phyloP scores from a whole-genome alignment of 2,113 vertebrate species.

The Cyphomyrus plagiostoma region DNA sequence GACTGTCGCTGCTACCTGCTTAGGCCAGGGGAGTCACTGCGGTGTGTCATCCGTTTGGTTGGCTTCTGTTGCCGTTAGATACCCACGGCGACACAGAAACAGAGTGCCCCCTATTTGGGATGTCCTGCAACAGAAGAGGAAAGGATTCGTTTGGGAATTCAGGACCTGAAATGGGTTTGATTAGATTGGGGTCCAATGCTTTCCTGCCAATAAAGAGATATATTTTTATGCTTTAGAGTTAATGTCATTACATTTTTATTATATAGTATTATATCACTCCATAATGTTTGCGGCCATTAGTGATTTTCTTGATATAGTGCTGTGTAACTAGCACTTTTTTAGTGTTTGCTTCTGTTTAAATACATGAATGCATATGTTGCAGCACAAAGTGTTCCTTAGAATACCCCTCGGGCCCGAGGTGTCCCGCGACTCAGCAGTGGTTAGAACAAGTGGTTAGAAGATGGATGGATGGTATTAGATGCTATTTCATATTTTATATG shows the following conservation, averaged over 20 bases:
- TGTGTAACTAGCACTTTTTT: background rate
- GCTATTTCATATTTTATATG: background rate
- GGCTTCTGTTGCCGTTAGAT: background rate
- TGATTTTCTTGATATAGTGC: background rate
- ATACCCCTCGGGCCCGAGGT: background rate
- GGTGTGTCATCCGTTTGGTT: background rate
- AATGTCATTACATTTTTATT: background rate
- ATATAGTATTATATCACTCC: background rate
- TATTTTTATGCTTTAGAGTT: background rate
- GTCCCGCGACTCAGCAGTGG: background rate
- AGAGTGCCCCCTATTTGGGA: background rate
- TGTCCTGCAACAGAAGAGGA: background rate
- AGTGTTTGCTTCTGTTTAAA: background rate
- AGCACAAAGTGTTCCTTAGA: background rate
- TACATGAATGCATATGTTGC: background rate
- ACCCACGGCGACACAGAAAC: background rate
- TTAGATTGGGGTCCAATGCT: background rate
- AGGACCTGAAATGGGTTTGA: background rate
- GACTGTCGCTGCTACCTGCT: background rate
- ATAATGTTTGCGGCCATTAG: background rate
- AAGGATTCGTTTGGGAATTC: background rate
- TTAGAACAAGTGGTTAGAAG: background rate
- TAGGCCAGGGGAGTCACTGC: background rate
- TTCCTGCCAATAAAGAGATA: background rate
- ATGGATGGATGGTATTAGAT: background rate